phyloP scores from a whole-genome alignment of 2,797 vertebrate genomes.

The Vespertilio murinus region DNA sequence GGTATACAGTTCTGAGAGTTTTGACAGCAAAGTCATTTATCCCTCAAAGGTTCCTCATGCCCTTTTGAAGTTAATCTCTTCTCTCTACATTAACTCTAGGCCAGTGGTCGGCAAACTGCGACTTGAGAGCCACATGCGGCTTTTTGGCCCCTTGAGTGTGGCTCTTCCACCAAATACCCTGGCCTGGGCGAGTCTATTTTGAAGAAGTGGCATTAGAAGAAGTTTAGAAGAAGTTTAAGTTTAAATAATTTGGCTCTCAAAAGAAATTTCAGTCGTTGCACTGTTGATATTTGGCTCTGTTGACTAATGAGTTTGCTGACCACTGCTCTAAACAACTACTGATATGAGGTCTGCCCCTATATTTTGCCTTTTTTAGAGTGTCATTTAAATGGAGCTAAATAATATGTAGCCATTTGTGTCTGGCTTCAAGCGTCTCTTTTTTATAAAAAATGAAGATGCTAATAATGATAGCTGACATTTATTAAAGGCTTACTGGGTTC shows the following conservation, averaged over 20 bases:
- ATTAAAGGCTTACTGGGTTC: background rate
- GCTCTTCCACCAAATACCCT: no score
- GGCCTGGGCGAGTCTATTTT: no score
- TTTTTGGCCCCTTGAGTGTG: no score
- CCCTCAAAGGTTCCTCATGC: background rate
- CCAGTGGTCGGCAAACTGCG: no score
- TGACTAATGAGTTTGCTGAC: no score
- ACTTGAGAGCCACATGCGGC: no score
- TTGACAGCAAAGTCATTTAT: background rate
- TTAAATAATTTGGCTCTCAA: no score
- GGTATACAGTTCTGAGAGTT: background rate
- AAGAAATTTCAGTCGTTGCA: no score
- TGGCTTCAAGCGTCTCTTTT: constrained; percentile 34
- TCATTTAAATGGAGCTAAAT: background rate
- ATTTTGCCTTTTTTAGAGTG: constrained; percentile 37
- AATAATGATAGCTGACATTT: background rate
- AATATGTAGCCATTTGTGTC: background rate
- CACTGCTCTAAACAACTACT: background rate
- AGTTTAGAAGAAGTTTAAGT: no score
- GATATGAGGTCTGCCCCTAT: background rate
- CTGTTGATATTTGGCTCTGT: no score
- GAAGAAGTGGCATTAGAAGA: no score
- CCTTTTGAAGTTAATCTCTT: background rate
- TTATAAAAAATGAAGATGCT: constrained; percentile 1
- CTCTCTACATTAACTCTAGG: background rate